Conservation (phyloP, 1,140 invertebrate genomes). For the Drosophila arizonae region DNA sequence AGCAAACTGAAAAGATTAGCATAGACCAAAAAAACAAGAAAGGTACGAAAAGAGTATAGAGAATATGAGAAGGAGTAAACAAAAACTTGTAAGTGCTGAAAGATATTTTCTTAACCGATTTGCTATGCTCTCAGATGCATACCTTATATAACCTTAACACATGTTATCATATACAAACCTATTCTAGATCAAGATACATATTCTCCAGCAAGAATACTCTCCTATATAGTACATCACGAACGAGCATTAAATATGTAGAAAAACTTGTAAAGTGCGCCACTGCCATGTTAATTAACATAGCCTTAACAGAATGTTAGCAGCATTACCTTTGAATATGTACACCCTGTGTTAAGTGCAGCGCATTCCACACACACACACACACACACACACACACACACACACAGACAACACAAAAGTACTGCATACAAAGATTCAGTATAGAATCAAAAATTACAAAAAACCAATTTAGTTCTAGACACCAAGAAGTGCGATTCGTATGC, state of each 20-base stretch:
- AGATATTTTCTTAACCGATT: too few species aligned
- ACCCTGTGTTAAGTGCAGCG: conserved; percentile 18
- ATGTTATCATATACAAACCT: background rate
- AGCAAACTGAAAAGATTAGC: too few species aligned
- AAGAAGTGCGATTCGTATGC: conserved; percentile 60
- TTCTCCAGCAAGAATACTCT: background rate
- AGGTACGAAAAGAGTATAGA: too few species aligned
- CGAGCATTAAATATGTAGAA: background rate
- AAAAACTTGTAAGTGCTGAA: too few species aligned
- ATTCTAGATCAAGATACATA: background rate
- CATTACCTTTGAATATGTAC: conserved; percentile 2
- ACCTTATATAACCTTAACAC: too few species aligned
- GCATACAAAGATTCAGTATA: conserved; percentile 31
- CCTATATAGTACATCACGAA: background rate
- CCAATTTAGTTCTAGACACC: conserved; percentile 61
- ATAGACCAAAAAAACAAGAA: too few species aligned
- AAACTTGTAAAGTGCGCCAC: conserved; percentile 15
- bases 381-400: conserved; percentile 11
- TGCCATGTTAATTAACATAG: conserved; percentile 49
- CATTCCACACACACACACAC: conserved; percentile 15
- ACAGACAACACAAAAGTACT: background rate
- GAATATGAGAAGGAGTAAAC: too few species aligned
- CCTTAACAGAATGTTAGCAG: conserved; percentile 35
- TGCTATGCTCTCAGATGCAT: too few species aligned
- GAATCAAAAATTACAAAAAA: conserved; percentile 23